A percentile compares a stretch with the other conserved stretches of the same genome.
phyloP scores from a whole-genome alignment of 2,797 vertebrate species.

The Rhinatrema bivittatum region DNA sequence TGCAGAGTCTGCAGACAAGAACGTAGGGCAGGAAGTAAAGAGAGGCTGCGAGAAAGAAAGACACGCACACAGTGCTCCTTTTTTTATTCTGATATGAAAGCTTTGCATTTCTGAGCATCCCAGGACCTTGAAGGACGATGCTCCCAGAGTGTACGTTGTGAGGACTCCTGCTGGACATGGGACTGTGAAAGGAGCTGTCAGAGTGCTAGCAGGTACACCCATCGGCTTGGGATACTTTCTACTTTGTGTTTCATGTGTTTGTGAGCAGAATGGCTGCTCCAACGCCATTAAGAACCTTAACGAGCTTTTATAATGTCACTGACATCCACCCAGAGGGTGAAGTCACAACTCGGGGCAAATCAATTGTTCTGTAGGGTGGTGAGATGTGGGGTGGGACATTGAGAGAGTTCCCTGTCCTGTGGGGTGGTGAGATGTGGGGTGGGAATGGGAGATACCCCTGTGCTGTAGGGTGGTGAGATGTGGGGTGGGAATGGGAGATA shows the following conservation, averaged over 20 bases:
- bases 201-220: slow-evolving; percentile 1
- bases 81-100: fast-evolving
- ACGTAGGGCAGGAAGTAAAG: slow-evolving; percentile 38
- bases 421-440: no score
- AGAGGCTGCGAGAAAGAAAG: slow-evolving; percentile 14
- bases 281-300: no score
- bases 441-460: no score
- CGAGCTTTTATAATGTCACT: no score
- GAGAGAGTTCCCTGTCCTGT: no score
- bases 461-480: no score
- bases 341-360: no score
- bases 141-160: background rate
- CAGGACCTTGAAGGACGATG: background rate
- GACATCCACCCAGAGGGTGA: no score
- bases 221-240: background rate
- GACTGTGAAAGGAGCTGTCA: background rate
- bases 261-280: no score
- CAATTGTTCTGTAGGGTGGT: no score
- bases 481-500: no score
- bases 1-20: slow-evolving; percentile 17
- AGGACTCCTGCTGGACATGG: background rate
- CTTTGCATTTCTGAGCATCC: background rate
- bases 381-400: no score
- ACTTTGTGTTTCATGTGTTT: background rate
- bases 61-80: background rate